Evolutionary conservation across 2,113 vertebrate species (phyloP).

Genomic region (Gorsachius goisagi): DNA sequence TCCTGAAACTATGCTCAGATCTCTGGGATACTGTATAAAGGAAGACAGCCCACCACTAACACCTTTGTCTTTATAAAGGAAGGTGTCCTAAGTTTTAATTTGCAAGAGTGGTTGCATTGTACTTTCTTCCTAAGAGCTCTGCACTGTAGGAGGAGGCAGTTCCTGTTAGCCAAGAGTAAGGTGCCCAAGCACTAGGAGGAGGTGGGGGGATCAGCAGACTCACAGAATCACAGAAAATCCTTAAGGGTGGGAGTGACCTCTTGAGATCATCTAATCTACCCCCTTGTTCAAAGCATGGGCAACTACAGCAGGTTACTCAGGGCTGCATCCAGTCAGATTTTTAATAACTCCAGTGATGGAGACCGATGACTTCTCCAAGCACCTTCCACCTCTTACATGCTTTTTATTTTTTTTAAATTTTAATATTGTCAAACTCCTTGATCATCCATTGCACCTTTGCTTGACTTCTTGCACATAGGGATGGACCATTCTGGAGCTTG

Average conservation of each 20-base stretch:
- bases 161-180: not conserved
- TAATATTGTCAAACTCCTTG: not conserved
- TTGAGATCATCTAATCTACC: not conserved
- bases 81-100: not conserved
- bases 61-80: not conserved
- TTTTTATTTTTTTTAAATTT: not conserved
- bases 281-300: not conserved
- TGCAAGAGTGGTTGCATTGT: not conserved
- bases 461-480: not conserved
- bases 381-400: not conserved
- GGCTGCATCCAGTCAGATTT: not conserved
- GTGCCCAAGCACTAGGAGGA: not conserved
- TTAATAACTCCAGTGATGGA: not conserved
- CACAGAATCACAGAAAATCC: not conserved
- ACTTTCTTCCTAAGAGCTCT: not conserved
- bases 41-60: not conserved
- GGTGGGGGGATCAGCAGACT: not conserved
- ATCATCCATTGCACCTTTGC: not conserved
- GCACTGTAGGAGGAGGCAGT: not conserved
- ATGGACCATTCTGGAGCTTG: not conserved
- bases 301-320: not conserved
- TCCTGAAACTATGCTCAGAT: not conserved
- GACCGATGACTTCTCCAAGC: not conserved
- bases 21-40: not conserved
- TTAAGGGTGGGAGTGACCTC: not conserved